These are phyloP conservation scores for Pseudococcus longispinus DNA, from an alignment of 2,888 invertebrate species.

Conservation along the genomic window DNA sequence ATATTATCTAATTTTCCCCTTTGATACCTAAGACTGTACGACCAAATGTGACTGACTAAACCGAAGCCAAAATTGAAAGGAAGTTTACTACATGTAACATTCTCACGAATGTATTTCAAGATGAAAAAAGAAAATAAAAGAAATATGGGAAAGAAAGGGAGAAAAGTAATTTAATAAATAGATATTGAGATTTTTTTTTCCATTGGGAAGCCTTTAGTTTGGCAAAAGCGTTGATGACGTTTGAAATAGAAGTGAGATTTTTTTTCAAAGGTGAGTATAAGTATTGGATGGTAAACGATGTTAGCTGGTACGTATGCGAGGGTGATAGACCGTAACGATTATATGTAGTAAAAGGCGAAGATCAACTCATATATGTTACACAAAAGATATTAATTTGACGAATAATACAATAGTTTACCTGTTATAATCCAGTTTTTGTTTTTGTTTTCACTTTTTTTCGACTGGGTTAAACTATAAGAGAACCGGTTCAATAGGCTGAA, in stretches of 20 bases:
- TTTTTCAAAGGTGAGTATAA: neutral
- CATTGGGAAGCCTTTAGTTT: neutral
- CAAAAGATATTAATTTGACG: conserved; percentile 57
- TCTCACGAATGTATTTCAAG: neutral
- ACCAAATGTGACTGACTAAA: neutral
- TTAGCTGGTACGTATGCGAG: neutral
- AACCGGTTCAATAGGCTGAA: conserved; percentile 56
- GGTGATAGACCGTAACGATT: conserved; percentile 51
- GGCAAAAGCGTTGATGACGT: neutral
- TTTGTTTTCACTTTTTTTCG: conserved; percentile 57
- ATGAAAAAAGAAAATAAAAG: no score
- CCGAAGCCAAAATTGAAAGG: conserved; percentile 23
- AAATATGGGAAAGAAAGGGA: neutral
- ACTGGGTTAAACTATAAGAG: conserved; percentile 53
- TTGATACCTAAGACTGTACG: conserved; percentile 1
- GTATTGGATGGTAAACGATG: conserved; percentile 36
- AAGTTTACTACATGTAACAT: neutral
- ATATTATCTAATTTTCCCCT: conserved; percentile 43
- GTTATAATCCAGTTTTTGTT: conserved; percentile 57
- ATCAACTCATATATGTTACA: conserved; percentile 48
- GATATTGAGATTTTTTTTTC: neutral
- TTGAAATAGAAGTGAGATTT: neutral
- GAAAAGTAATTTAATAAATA: neutral
- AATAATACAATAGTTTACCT: conserved; percentile 57
- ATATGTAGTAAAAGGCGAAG: conserved; percentile 47